A percentile compares a stretch with the other conserved stretches of the same genome.
Conservation (phyloP, 2,113 vertebrate genomes). For the Zosterops lateralis region DNA sequence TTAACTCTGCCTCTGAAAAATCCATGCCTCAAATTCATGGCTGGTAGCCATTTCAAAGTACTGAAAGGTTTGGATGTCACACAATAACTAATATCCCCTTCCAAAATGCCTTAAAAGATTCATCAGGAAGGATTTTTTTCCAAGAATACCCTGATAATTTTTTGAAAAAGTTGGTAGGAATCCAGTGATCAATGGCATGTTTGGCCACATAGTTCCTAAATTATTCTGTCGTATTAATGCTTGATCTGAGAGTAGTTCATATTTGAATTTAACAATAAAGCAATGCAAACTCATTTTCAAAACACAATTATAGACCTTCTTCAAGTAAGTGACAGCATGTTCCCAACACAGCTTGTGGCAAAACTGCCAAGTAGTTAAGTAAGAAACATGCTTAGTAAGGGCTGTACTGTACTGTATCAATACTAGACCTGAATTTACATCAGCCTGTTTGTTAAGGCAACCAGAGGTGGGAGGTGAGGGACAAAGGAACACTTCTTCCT, state of each 20-base stretch:
- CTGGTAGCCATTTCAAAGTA: not conserved
- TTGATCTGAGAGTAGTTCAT: not conserved
- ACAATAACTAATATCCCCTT: not conserved
- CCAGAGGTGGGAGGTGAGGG: not conserved
- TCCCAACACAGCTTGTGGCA: not conserved
- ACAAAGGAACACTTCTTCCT: not conserved
- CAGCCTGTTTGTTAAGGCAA: not conserved
- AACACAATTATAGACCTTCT: not conserved
- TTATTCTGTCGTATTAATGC: not conserved
- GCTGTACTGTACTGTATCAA: not conserved
- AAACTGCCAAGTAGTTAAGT: not conserved
- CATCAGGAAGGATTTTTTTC: not conserved
- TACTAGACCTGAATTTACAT: not conserved
- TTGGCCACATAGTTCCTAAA: not conserved
- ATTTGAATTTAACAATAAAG: not conserved
- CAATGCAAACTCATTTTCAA: not conserved
- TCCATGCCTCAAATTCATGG: not conserved
- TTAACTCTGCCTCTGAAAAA: not conserved
- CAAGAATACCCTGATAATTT: not conserved
- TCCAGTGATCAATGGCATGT: not conserved
- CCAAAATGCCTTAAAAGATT: not conserved
- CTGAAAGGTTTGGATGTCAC: not conserved
- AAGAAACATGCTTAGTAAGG: not conserved
- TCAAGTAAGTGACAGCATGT: not conserved
- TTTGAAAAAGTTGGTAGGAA: not conserved